phyloP scores from a whole-genome alignment of 2,888 invertebrate species.

The Luffia ferchaultella region DNA sequence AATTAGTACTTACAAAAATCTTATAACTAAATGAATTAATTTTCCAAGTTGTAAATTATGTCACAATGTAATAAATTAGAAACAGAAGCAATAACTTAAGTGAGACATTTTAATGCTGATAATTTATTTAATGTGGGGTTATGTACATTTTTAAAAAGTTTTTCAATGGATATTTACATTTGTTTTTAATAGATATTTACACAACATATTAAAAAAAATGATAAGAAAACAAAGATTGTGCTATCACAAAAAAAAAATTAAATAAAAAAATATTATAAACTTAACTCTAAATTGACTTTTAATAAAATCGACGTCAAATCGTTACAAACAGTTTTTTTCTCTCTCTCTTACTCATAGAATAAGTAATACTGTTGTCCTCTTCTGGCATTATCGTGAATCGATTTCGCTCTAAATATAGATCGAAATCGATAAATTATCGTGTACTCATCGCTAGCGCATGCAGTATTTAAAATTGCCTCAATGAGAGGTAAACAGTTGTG shows the following conservation, averaged over 20 bases:
- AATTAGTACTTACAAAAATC: too few relatives aligned
- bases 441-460: too few relatives aligned
- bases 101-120: not conserved
- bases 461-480: too few relatives aligned
- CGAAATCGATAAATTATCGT: too few relatives aligned
- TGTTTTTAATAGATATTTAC: constrained; percentile 8
- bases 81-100: not conserved
- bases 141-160: constrained; percentile 7
- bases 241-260: not conserved
- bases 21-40: too few relatives aligned
- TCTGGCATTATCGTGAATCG: too few relatives aligned
- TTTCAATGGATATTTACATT: constrained; percentile 7
- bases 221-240: not conserved
- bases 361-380: not conserved
- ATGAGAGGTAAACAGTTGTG: too few relatives aligned
- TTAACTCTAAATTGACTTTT: too few relatives aligned
- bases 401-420: too few relatives aligned
- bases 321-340: not conserved
- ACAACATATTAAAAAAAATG: constrained; percentile 6
- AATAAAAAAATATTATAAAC: too few relatives aligned
- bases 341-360: not conserved
- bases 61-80: not conserved
- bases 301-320: not conserved
- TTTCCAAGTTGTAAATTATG: too few relatives aligned
- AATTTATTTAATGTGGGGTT: constrained; percentile 7